A percentile compares a stretch with the other conserved stretches of the same genome.
Conservation (phyloP, 2,797 vertebrate genomes). For the Acanthiza pusilla region DNA sequence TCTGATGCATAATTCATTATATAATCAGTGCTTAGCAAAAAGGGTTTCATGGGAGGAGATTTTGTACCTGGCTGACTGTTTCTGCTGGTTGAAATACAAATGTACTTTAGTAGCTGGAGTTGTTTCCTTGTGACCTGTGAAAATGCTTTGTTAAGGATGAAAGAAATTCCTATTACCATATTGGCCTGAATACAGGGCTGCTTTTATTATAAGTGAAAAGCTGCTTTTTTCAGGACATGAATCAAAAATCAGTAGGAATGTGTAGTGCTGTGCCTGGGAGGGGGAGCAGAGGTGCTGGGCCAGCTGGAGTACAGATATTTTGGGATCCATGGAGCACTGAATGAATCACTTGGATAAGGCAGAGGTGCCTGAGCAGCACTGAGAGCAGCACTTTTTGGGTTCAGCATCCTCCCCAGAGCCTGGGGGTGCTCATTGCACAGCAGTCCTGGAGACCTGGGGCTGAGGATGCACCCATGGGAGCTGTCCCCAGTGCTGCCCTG, state of each 20-base stretch:
- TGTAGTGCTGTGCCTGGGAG: background rate
- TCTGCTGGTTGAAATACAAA: conserved; percentile 36
- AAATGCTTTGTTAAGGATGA: conserved; percentile 50
- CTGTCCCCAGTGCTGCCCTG: background rate
- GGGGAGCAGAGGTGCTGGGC: background rate
- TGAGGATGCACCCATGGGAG: too few relatives aligned
- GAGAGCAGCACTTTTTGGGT: background rate
- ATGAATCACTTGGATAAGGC: background rate
- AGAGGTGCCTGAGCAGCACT: background rate
- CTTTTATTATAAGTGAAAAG: background rate
- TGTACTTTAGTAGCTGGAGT: conserved; percentile 13
- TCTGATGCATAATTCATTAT: conserved; percentile 51
- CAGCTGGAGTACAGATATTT: background rate
- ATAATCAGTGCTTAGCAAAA: conserved; percentile 27
- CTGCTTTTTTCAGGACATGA: background rate
- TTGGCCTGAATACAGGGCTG: conserved; percentile 7
- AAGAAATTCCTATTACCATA: background rate
- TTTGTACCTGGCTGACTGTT: conserved; percentile 43
- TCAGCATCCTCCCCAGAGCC: background rate
- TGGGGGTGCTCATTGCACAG: background rate
- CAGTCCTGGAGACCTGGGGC: background rate
- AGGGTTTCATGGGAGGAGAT: conserved; percentile 9
- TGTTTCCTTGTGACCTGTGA: conserved; percentile 25
- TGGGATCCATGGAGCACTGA: background rate
- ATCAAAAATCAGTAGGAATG: background rate